Conservation (phyloP, 2,888 invertebrate species). For the Cyclophora albipunctata region DNA sequence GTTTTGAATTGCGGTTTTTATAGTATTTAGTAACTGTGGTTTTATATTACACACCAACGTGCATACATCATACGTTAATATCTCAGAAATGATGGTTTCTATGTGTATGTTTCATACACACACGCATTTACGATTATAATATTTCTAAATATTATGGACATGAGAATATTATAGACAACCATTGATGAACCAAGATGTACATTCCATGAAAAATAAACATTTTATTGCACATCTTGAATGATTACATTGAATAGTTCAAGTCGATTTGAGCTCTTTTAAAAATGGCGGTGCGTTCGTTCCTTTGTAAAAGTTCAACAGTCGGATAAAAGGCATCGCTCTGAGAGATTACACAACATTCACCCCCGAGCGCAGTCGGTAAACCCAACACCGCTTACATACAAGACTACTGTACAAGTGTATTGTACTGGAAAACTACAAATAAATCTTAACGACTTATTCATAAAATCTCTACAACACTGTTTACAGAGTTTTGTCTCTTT, state of each 20-base stretch:
- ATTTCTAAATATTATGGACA: neutral
- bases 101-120: no score
- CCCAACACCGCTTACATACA: slow-evolving; percentile 7
- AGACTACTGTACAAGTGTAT: neutral
- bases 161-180: neutral
- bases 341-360: slow-evolving; percentile 12
- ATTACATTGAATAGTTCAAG: neutral
- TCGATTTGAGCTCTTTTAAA: slow-evolving; percentile 5
- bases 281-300: slow-evolving; percentile 9
- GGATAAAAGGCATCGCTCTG: slow-evolving; percentile 12
- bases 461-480: no score
- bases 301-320: slow-evolving; percentile 19
- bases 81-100: no score
- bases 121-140: no score
- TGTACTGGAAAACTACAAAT: neutral
- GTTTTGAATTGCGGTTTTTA: no score
- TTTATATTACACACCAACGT: no score
- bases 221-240: neutral
- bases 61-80: no score
- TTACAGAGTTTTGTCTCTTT: no score
- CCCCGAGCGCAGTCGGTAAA: slow-evolving; percentile 2
- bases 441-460: no score
- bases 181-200: neutral
- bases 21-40: no score
- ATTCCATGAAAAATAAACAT: neutral